Evolutionary conservation across 2,113 vertebrate species (phyloP).

Genomic region (Ictalurus furcatus): DNA sequence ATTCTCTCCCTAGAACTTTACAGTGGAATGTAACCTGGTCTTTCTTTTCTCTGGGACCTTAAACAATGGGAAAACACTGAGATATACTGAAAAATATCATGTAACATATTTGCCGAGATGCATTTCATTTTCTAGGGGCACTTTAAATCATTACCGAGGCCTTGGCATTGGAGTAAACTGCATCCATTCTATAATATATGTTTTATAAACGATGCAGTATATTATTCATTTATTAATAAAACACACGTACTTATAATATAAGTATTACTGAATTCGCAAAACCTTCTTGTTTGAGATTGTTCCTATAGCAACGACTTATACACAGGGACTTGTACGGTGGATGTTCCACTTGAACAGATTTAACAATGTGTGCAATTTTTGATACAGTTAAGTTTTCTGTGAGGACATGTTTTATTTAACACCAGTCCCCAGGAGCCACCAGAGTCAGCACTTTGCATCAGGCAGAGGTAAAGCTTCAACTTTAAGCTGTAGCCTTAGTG

Average conservation of each 20-base stretch:
- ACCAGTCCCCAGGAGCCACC: neutral
- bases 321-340: neutral
- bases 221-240: neutral
- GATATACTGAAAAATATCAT: neutral
- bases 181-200: neutral
- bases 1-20: neutral
- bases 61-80: neutral
- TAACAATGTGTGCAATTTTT: neutral
- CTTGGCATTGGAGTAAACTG: neutral
- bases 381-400: neutral
- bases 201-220: neutral
- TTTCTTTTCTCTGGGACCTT: neutral
- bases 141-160: neutral
- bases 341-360: neutral
- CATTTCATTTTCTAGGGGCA: neutral
- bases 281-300: neutral
- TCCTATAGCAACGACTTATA: neutral
- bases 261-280: neutral
- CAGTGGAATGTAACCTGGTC: neutral
- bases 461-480: neutral
- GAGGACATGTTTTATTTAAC: slow-evolving; percentile 15
- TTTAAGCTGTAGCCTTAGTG: neutral
- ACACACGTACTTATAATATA: neutral
- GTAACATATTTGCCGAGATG: neutral
- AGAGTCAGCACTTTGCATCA: neutral